Conservation (phyloP, 2,113 vertebrate genomes). For the Hippocampus comes region DNA sequence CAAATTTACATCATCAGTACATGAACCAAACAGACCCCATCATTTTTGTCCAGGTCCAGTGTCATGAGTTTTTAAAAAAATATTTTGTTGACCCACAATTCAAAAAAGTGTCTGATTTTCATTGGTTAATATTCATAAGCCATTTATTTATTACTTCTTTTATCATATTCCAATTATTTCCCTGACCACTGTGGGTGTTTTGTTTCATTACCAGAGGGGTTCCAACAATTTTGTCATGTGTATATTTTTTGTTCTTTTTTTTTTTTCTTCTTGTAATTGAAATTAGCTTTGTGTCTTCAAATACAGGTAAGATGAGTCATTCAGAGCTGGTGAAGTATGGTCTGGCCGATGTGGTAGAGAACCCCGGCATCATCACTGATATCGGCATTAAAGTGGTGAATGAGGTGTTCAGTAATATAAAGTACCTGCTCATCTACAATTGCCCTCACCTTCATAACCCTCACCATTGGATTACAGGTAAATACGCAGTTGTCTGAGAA, state of each 20-base stretch:
- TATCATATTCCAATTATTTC: too few relatives aligned
- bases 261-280: not conserved
- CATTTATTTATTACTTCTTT: too few relatives aligned
- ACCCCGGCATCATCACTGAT: constrained; percentile 97
- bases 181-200: too few relatives aligned
- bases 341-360: constrained; percentile 95
- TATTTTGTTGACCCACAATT: too few relatives aligned
- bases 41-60: too few relatives aligned
- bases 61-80: too few relatives aligned
- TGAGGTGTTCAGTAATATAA: constrained; percentile 96
- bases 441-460: constrained; percentile 97
- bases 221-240: not conserved
- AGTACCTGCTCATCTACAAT: constrained; percentile 96
- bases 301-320: constrained; percentile 92
- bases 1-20: too few relatives aligned
- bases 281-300: not conserved
- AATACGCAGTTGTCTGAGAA: not conserved
- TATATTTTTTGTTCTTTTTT: not conserved
- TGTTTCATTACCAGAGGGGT: too few relatives aligned
- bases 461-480: constrained; percentile 87
- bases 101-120: too few relatives aligned
- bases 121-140: too few relatives aligned
- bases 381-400: constrained; percentile 98
- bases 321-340: constrained; percentile 94
- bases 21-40: too few relatives aligned